Evolutionary conservation across 2,797 vertebrate species (phyloP).

Genomic region (Eulemur rubriventer): DNA sequence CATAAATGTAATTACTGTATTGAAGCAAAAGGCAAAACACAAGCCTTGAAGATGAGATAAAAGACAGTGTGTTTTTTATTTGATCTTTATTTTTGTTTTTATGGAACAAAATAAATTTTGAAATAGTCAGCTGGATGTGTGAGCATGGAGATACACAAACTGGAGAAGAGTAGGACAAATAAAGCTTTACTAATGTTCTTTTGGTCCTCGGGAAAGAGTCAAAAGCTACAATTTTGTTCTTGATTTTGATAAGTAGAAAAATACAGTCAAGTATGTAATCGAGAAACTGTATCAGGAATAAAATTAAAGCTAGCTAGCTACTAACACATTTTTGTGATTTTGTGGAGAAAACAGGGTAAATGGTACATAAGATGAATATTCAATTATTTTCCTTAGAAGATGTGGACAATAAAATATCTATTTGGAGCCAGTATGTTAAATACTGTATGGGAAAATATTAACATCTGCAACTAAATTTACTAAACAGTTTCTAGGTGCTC

Average conservation of each 20-base stretch:
- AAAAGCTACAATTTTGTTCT: background rate
- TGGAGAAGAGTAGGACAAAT: rapidly evolving
- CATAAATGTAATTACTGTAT: background rate
- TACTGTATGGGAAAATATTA: background rate
- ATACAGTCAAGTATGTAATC: background rate
- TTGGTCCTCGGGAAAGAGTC: background rate
- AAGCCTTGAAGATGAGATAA: background rate
- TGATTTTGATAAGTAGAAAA: background rate
- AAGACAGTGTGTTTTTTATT: background rate
- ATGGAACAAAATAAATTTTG: background rate
- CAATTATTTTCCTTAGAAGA: background rate
- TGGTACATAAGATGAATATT: background rate
- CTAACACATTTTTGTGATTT: background rate
- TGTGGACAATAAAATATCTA: background rate
- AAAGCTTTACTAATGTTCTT: background rate
- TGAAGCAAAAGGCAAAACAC: background rate
- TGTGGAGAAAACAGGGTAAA: background rate
- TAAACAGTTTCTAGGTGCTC: background rate
- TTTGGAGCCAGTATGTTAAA: background rate
- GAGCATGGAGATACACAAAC: background rate
- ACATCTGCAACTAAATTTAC: background rate
- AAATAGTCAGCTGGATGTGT: background rate
- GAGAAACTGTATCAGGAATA: background rate
- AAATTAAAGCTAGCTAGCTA: background rate
- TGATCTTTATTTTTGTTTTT: background rate